Percentiles rank a stretch among this genome's conserved stretches.
phyloP scores from a whole-genome alignment of 2,888 invertebrate genomes.

The Trichogramma evanescens region DNA sequence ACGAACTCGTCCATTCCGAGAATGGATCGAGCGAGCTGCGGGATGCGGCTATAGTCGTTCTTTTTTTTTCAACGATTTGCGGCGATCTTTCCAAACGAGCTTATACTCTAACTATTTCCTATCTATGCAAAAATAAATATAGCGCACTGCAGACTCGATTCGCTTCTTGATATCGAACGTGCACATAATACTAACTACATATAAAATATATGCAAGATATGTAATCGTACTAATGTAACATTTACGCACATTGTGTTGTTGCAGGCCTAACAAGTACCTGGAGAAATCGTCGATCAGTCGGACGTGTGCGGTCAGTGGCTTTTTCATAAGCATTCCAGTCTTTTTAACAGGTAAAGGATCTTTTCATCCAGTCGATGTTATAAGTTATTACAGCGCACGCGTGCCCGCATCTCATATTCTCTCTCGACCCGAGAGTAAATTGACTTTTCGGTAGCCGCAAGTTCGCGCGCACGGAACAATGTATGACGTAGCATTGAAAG shows the following conservation, averaged over 20 bases:
- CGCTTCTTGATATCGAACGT: neutral
- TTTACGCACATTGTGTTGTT: slow-evolving; percentile 46
- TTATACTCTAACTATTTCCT: too few relatives aligned
- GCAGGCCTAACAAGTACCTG: slow-evolving; percentile 84
- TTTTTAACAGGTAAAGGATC: slow-evolving; percentile 74
- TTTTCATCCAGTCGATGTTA: neutral
- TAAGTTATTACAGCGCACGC: neutral
- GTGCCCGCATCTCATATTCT: neutral
- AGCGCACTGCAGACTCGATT: too few relatives aligned
- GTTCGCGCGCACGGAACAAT: too few relatives aligned
- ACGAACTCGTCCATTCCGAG: too few relatives aligned
- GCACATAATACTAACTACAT: neutral
- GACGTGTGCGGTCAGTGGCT: slow-evolving; percentile 86
- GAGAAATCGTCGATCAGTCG: slow-evolving; percentile 86
- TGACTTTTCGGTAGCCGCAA: too few relatives aligned
- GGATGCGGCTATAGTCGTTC: too few relatives aligned
- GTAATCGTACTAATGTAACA: too few relatives aligned
- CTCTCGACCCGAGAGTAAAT: neutral
- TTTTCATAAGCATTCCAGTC: slow-evolving; percentile 90
- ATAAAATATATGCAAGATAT: neutral
- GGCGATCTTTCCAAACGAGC: too few relatives aligned
- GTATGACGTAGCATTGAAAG: too few relatives aligned
- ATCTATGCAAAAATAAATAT: too few relatives aligned
- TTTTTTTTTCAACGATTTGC: too few relatives aligned
- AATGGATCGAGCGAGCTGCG: too few relatives aligned